These are phyloP conservation scores for Pocota personata DNA, from an alignment of 2,888 invertebrate species.

Conservation along the genomic window DNA sequence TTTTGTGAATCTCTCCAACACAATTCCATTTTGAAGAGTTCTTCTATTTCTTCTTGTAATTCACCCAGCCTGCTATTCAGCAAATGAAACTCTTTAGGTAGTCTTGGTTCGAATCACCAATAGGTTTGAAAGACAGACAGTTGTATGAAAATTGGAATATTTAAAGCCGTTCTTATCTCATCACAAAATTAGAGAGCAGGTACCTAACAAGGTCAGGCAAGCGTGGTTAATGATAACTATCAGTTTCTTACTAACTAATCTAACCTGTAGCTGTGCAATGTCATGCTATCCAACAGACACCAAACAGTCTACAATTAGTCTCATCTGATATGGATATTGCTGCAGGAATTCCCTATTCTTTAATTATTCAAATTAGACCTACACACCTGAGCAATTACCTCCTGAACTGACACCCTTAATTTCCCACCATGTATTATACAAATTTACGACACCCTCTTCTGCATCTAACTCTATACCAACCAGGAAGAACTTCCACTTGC, in stretches of 20 bases:
- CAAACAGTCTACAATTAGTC: constrained; percentile 14
- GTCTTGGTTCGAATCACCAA: no score
- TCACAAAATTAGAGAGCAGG: no score
- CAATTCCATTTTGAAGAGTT: no score
- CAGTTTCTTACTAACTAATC: background rate
- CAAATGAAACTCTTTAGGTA: no score
- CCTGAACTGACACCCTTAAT: constrained; percentile 6
- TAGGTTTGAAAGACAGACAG: no score
- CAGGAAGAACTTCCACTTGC: constrained; percentile 39
- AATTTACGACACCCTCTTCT: background rate
- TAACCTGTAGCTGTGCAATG: background rate
- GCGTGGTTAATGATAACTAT: background rate
- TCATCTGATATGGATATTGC: constrained; percentile 4
- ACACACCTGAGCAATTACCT: background rate
- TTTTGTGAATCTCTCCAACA: no score
- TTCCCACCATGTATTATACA: background rate
- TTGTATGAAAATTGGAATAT: no score
- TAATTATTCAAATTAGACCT: background rate
- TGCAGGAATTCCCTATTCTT: background rate
- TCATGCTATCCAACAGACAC: background rate
- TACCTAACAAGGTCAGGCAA: background rate
- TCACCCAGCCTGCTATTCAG: no score
- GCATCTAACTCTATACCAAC: background rate
- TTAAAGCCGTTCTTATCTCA: no score
- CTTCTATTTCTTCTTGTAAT: no score